Base-by-base conservation (phyloP, 2,888 invertebrate species). In the Steinernema carpocapsae region DNA sequence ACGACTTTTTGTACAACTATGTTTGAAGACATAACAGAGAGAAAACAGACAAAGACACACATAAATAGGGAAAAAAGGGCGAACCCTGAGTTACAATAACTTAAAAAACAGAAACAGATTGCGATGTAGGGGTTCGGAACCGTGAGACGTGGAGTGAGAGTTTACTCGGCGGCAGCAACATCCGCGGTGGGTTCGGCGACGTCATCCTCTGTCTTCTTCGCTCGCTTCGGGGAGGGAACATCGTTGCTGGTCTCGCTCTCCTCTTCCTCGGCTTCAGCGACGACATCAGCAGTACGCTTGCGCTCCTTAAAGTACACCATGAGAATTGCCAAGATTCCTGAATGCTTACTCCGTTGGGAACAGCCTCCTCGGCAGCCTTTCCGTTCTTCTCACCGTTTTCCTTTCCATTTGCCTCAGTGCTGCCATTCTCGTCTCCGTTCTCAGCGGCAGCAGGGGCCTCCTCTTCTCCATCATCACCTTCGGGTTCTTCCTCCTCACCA, bases 221-320 rank as follows among this genome's bases (percentile, higher is more conserved):
- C 64, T 10, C 64, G 64, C 64, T 64, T 64, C 3, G 64, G 64
- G 2, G 64, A 64, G 12, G 64, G 64, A 17, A 64, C 64, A 17
- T 64, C 64, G 37, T 64, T 64, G 64, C 64, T 64, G 32, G 64
- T 64, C 19, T 64, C 64, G 64, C 64, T 64, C 64, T 64, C 64
- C 64, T 64, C 64, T 64, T 64, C 64, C 14, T 64, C 64, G 37
- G 64, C 64, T 4, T 64, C 64, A 1, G 64, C 64, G 7, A 29
- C 32, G 32, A 32, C 64, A 4, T 64, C 64, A 19, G 64, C 64
- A 32, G 17, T 17, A 3, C 64, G 64, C 32, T 64, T 64, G 29
- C 64, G 64, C 12, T 64, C 64, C 64, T 64, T 12, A 32, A 32
- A 17, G 12, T 12, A 17, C 64, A n/a, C 32, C 6, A 64, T 32